Percentiles rank a stretch among this genome's conserved stretches.
These are phyloP conservation scores for Perizoma affinitatum DNA, from an alignment of 2,888 invertebrate species.

Conservation along the genomic window DNA sequence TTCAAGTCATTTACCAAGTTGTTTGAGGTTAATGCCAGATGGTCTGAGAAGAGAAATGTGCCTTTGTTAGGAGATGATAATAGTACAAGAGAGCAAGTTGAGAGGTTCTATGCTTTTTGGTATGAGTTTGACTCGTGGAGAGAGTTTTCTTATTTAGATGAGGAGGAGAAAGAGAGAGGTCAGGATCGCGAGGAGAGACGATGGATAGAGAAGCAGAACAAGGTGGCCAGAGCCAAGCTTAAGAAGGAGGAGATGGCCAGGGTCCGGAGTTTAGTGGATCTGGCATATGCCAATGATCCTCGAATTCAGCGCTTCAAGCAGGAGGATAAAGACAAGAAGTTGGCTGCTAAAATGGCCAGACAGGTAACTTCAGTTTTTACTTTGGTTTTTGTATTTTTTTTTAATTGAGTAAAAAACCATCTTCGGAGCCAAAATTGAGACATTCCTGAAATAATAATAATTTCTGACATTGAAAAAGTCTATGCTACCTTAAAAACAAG, in stretches of 20 bases:
- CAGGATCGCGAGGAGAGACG: conserved; percentile 97
- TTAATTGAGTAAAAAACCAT: neutral
- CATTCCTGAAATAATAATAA: too few relatives aligned
- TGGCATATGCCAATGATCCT: conserved; percentile 97
- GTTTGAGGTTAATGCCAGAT: conserved; percentile 92
- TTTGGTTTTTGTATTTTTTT: neutral
- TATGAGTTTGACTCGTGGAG: conserved; percentile 99
- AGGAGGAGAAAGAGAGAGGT: conserved; percentile 99
- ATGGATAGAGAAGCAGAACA: conserved; percentile 99
- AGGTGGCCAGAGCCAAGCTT: conserved; percentile 94
- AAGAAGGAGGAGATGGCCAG: conserved; percentile 99
- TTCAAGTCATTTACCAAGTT: conserved; percentile 87
- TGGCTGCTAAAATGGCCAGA: conserved; percentile 94
- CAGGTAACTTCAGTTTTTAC: conserved; percentile 71
- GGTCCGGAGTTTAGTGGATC: conserved; percentile 95
- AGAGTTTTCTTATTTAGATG: conserved; percentile 99
- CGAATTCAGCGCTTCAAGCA: conserved; percentile 96
- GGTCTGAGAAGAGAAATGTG: conserved; percentile 95
- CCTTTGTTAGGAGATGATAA: conserved; percentile 92
- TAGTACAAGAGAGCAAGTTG: conserved; percentile 92
- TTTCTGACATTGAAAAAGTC: too few relatives aligned
- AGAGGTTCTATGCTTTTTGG: conserved; percentile 98
- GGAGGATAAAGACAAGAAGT: conserved; percentile 95
- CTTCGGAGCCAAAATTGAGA: too few relatives aligned
- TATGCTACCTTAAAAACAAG: too few relatives aligned